Base-by-base conservation (phyloP, 37 sponge, comb jelly and placozoan genomes). In the Spongilla lacustris region DNA sequence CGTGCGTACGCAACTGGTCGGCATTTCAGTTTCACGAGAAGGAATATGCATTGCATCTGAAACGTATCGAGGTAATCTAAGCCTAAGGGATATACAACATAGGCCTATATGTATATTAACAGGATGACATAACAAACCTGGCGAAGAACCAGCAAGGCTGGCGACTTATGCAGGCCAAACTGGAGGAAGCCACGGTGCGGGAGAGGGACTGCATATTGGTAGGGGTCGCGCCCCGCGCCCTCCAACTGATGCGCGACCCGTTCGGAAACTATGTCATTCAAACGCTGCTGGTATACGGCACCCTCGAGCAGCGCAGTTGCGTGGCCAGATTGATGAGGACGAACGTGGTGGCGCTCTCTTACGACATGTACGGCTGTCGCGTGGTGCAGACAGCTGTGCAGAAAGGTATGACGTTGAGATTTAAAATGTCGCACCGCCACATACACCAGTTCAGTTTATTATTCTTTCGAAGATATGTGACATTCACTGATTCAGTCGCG, bases 241-340 rank as follows among this genome's bases (percentile, higher is more conserved):
- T 85, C 78, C 30, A 67, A 17, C 91, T 98, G 21, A 98, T 94
- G 92, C 88, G 88, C 14, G 93, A 98, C 50, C 92, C 93, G 33
- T 98, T 94, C 73, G 98, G 98, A 4, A 98, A 98, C 89, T 98
- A 98, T 77, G 97, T 98, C 29, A 92, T 98, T 26, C 98, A 98
- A 79, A 98, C 96, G 91, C 93, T 95, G 76, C 93, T 98, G 67
- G 97, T 93, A 70, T 95, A 85, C 82, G 97, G 99, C 0, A 88
- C 92, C 1, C 66, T 67, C 0, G 86, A 81, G 14, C 99, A 97
- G 81, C 93, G 90, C 83, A 27, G 29, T 6, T 38, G 71, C 0
- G 83, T 98, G 66, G 93, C 81, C 1, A 85, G 82, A 71, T 76
- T 82, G 21, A 71, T 98, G 24, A 73, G 84, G 41, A 95, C 95